Evolutionary conservation across 2,888 invertebrate species (phyloP).

Genomic region (Seira ritae): DNA sequence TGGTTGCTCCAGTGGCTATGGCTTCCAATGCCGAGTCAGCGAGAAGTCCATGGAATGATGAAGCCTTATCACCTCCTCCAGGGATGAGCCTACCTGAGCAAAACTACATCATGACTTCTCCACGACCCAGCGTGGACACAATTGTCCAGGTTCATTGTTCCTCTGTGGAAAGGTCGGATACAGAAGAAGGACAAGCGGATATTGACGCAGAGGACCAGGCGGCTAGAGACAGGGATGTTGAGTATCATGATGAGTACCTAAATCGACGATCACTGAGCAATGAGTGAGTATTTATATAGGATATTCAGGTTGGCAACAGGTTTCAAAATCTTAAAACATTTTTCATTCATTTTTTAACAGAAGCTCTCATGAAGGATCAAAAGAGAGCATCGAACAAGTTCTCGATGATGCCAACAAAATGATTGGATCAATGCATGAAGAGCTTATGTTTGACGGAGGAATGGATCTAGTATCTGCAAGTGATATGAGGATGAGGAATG

Average conservation of each 20-base stretch:
- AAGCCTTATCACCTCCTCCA: not conserved
- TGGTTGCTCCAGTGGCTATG: not conserved
- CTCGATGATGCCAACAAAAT: conserved; percentile 68
- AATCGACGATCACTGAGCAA: conserved; percentile 33
- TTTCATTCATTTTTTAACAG: conserved; percentile 6
- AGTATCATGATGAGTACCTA: conserved; percentile 32
- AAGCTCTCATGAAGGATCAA: conserved; percentile 42
- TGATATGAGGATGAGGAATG: conserved; percentile 21
- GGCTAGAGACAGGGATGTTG: not conserved
- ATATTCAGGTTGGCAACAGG: not conserved
- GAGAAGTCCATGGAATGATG: not conserved
- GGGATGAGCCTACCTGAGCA: not conserved
- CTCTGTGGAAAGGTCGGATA: conserved; percentile 31
- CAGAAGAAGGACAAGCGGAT: conserved; percentile 24
- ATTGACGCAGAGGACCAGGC: conserved; percentile 5
- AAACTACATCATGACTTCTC: conserved; percentile 25
- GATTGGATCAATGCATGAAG: conserved; percentile 69
- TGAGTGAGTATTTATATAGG: conserved; percentile 15
- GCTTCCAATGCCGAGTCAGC: not conserved
- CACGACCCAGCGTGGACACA: conserved; percentile 39
- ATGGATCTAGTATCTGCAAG: conserved; percentile 1
- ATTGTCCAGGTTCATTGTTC: conserved; percentile 44
- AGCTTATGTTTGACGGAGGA: conserved; percentile 52
- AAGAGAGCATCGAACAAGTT: conserved; percentile 58
- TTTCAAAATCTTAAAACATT: not conserved